These are phyloP conservation scores for Hypocryptadius cinnamomeus DNA, from an alignment of 2,113 vertebrate genomes.

Conservation along the genomic window DNA sequence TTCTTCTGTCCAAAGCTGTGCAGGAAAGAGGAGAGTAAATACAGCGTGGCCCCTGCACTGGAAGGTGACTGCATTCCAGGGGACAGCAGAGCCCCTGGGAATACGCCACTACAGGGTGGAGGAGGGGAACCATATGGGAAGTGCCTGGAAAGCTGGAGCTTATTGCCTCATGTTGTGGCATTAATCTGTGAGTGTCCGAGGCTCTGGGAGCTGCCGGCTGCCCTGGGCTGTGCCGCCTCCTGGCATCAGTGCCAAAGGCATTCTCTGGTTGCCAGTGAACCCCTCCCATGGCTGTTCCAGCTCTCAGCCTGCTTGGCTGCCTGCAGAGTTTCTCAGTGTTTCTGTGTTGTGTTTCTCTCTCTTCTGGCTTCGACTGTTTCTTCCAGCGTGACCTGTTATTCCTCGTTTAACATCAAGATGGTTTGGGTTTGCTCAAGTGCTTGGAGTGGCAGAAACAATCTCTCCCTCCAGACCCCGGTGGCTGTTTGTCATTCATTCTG, in stretches of 20 bases:
- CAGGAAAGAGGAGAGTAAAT: background rate
- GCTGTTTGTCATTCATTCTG: background rate
- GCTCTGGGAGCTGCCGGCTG: fast-evolving
- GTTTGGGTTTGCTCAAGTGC: background rate
- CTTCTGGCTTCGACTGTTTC: background rate
- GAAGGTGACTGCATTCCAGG: background rate
- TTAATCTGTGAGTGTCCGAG: fast-evolving
- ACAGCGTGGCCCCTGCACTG: fast-evolving
- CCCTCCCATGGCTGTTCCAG: background rate
- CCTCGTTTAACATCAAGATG: background rate
- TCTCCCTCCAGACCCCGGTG: background rate
- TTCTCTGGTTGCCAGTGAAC: background rate
- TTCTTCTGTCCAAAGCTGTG: background rate
- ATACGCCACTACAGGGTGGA: background rate
- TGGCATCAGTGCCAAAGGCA: fast-evolving
- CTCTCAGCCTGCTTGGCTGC: background rate
- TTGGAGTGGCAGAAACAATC: background rate
- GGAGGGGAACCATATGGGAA: background rate
- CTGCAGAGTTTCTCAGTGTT: background rate
- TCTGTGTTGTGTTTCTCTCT: background rate
- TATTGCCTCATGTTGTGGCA: background rate
- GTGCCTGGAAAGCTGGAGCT: background rate
- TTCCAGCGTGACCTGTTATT: background rate
- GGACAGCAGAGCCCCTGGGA: background rate
- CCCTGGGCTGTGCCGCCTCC: background rate